Evolutionary conservation across 2,888 invertebrate species (phyloP), one percentile per base, ranked within the genome.

Genomic region (Lasioglossum pauxillum): DNA sequence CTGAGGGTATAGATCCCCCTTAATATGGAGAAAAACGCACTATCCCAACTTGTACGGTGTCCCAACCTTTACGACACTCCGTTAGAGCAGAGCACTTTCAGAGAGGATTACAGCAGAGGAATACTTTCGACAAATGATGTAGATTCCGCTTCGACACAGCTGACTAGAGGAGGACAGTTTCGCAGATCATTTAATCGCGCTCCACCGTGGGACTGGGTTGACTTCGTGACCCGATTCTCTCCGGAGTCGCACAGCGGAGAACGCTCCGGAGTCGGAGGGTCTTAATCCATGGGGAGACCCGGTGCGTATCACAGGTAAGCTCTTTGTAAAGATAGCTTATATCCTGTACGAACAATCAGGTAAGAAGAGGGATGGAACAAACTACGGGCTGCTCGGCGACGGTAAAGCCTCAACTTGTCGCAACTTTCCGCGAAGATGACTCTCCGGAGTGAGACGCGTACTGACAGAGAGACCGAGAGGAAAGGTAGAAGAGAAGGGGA

Each of bases 231-330:
- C 35, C 27, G 49, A 35, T 14, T 76, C 38, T 76, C 38, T 27
- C 64, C 23, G 67, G 44, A 31, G 16, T 41, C 44, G 49, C 57
- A 49, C 49, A 31, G n/a, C n/a, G n/a, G n/a, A n/a, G 81, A 82
- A 78, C 79, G 75, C 69, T 73, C 78, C 67, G 79, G 86, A 85
- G 78, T 90, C 83, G 75, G 75, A 53, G 67, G 80, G 53, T 77
- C 73, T 73, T 85, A 83, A 90, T 90, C 85, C 84, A 77, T 46
- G 16, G 75, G 44, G 86, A 84, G 86, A 89, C 80, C 81, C 87
- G 84, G 83, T 88, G 85, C 79, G 87, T 84, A 90, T 74, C 75
- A 78, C 83, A 82, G 49, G 89, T 89, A 89, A 89, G 90, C 88
- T 86, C 84, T 87, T 84, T 83, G 85, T 86, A 84, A 78, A 75